Percentiles rank a stretch among this genome's conserved stretches.
These are phyloP conservation scores for Danio aesculapii DNA, from an alignment of 2,797 vertebrate species.

Conservation along the genomic window DNA sequence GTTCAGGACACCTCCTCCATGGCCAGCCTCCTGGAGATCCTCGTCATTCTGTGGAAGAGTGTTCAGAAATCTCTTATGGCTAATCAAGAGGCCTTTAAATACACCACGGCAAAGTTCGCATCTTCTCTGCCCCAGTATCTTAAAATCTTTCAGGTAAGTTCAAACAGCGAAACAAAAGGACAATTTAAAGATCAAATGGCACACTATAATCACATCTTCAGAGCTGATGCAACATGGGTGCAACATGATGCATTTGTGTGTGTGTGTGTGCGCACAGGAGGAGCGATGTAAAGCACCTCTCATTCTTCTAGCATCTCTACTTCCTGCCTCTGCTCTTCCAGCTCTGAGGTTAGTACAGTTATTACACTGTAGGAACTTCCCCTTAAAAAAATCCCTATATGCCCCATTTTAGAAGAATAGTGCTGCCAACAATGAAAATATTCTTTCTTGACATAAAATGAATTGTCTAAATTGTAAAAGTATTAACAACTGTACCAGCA, in stretches of 20 bases:
- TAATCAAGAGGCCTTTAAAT: conserved; percentile 85
- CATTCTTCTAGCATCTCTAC: conserved; percentile 88
- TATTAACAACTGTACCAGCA: not conserved
- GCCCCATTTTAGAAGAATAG: not conserved
- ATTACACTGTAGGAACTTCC: not conserved
- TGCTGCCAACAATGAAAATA: conserved; percentile 23
- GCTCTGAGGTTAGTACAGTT: conserved; percentile 85
- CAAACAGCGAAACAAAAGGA: not conserved
- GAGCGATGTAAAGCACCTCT: conserved; percentile 85
- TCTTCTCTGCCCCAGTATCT: conserved; percentile 89
- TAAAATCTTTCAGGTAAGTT: conserved; percentile 86
- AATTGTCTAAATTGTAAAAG: not conserved
- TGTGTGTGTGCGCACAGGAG: conserved; percentile 75
- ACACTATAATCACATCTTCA: not conserved
- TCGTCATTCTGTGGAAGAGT: conserved; percentile 93
- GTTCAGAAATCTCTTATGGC: conserved; percentile 83
- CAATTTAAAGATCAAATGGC: not conserved
- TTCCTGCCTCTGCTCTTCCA: conserved; percentile 85
- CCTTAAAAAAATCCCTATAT: not conserved
- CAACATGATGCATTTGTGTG: conserved; percentile 1
- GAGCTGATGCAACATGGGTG: conserved; percentile 42
- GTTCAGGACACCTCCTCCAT: conserved; percentile 78
- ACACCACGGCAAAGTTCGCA: conserved; percentile 87
- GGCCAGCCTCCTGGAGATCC: conserved; percentile 88
- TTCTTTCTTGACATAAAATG: not conserved